Evolutionary conservation across 2,888 invertebrate species (phyloP), one percentile per base, ranked within the genome.

Genomic region (Thyatira batis): DNA sequence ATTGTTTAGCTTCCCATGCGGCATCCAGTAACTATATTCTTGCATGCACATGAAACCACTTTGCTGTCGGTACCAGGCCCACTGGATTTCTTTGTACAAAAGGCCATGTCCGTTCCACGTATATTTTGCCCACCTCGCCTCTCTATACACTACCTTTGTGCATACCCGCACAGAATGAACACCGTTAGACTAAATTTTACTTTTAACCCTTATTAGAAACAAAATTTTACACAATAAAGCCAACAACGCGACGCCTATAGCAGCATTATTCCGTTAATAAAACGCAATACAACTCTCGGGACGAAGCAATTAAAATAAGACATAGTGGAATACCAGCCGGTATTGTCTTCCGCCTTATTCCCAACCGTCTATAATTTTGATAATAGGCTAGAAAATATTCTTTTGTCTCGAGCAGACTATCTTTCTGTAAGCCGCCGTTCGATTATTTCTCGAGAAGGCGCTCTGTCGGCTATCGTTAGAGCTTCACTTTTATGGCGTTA

Each of bases 351-450:
- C 61, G 39, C 39, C 76, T 74, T 71, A 69, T 48, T 71, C 63
- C 74, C 74, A 76, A 67, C 73, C 80, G 84, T 78, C 88, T 82
- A 89, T 88, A 88, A 91, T 90, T 91, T 89, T 89, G 88, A 90
- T 89, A 89, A 91, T 89, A 90, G 87, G 78, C 88, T 85, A 89
- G 90, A 89, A 87, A 91, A 89, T 88, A 87, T 86, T 84, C 86
- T 86, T 87, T 91, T 91, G 90, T 91, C 81, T 85, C 65, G 65
- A 71, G 63, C 80, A 75, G 84, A 76, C 82, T 85, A 87, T 85
- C 85, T 80, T 77, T 72, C 80, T 81, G 76, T 84, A 82, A 79
- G 83, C 69, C 69, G 69, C 66, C 80, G 81, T 86, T 87, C 87
- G 88, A 89, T 87, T 85, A 85, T 85, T 78, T 46, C 43, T 45